phyloP scores from a whole-genome alignment of 2,888 invertebrate genomes.

The Tridacna crocea region DNA sequence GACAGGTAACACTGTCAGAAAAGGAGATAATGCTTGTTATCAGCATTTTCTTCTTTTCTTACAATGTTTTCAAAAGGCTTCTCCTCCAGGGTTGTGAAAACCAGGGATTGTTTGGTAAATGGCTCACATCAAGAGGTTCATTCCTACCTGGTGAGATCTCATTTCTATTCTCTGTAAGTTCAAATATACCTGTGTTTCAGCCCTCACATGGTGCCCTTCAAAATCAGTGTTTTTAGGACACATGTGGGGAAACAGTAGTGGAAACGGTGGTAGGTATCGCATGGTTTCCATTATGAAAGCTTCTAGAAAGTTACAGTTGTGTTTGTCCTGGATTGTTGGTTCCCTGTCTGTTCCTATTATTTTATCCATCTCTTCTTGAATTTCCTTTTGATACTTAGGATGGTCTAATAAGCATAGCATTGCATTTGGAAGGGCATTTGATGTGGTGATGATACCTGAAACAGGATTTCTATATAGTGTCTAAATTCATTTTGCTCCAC shows the following conservation, averaged over 20 bases:
- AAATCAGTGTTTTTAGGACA: not conserved
- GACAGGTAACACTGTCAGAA: too few relatives aligned
- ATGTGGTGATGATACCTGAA: conserved; percentile 5
- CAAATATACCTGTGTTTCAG: not conserved
- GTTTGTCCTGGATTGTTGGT: not conserved
- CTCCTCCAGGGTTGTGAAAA: too few relatives aligned
- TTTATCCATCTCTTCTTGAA: conserved; percentile 1
- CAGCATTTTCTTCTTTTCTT: too few relatives aligned
- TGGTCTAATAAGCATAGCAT: not conserved
- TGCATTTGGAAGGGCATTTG: conserved; percentile 2
- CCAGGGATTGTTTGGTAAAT: too few relatives aligned
- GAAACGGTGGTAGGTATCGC: not conserved
- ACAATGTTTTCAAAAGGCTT: too few relatives aligned
- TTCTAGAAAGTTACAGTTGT: conserved; percentile 1
- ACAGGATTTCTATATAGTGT: too few relatives aligned
- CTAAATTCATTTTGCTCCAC: too few relatives aligned
- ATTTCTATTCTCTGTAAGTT: too few relatives aligned
- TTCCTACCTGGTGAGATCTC: too few relatives aligned
- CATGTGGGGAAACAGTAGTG: conserved; percentile 1
- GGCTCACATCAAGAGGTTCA: too few relatives aligned
- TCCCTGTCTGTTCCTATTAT: conserved; percentile 1
- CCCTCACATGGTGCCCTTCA: not conserved
- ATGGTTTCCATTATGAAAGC: conserved; percentile 18
- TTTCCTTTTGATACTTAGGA: conserved; percentile 10
- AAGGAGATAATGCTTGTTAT: too few relatives aligned